A percentile compares a stretch with the other conserved stretches of the same genome.
Evolutionary conservation across 2,113 vertebrate species (phyloP).

Genomic region (Mustela lutreola): DNA sequence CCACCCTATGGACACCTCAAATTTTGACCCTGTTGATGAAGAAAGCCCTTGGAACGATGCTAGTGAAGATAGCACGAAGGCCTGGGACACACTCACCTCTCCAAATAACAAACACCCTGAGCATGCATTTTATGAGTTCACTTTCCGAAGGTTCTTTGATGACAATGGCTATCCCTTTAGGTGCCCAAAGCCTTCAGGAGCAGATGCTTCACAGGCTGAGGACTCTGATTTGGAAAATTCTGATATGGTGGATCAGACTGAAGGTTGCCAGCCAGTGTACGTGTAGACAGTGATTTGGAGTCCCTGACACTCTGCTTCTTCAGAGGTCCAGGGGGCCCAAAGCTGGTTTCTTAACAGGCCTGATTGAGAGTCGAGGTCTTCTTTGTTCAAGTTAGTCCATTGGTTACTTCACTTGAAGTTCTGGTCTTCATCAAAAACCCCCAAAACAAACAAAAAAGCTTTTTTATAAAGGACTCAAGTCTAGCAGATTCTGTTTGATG

Average conservation of each 20-base stretch:
- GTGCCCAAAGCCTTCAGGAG: constrained; percentile 95
- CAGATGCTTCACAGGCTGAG: constrained; percentile 79
- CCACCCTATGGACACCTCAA: constrained; percentile 99
- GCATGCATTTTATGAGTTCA: constrained; percentile 99
- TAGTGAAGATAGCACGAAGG: constrained; percentile 93
- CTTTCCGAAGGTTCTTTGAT: constrained; percentile 98
- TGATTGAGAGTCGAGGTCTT: constrained; percentile 65
- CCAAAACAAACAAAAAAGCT: not conserved
- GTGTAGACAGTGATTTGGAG: constrained; percentile 86
- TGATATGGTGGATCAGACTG: constrained; percentile 87
- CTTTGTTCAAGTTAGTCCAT: constrained; percentile 76
- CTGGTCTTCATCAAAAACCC: constrained; percentile 75
- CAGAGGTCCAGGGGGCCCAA: fast-evolving
- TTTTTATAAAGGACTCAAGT: constrained; percentile 27
- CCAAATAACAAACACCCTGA: constrained; percentile 95
- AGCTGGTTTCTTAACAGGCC: not conserved
- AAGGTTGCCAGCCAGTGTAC: constrained; percentile 97
- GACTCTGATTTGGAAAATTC: constrained; percentile 78
- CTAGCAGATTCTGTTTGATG: constrained; percentile 73
- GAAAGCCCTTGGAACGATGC: constrained; percentile 93
- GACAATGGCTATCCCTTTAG: constrained; percentile 97
- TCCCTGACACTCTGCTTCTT: not conserved
- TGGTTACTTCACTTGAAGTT: constrained; percentile 81
- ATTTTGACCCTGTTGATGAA: constrained; percentile 98
- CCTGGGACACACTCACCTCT: constrained; percentile 93